A percentile compares a stretch with the other conserved stretches of the same genome.
Conservation (phyloP, 2,888 invertebrate genomes). For the Dioctria linearis region DNA sequence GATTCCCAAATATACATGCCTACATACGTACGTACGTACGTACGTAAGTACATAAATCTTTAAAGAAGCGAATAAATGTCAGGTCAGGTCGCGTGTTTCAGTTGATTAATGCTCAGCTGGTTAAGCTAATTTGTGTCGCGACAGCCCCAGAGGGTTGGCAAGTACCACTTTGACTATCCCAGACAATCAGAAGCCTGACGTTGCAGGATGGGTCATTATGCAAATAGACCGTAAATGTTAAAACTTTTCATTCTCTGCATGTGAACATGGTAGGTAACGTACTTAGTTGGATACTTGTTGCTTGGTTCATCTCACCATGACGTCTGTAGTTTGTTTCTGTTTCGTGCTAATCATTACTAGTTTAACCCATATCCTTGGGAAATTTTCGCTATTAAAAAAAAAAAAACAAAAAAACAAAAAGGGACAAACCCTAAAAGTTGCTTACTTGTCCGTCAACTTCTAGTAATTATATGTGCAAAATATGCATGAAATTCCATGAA, state of each 20-base stretch:
- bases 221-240: not conserved
- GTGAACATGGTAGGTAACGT: not conserved
- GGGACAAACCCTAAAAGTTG: not conserved
- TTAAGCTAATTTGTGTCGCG: conserved; percentile 42
- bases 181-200: conserved; percentile 1
- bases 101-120: conserved; percentile 29
- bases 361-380: conserved; percentile 27
- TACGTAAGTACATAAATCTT: conserved; percentile 12
- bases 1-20: not conserved
- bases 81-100: conserved; percentile 31
- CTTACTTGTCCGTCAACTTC: not conserved
- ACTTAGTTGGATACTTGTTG: conserved; percentile 1
- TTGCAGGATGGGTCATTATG: conserved; percentile 5
- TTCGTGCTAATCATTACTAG: conserved; percentile 27
- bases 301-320: conserved; percentile 10
- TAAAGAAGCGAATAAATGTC: conserved; percentile 24
- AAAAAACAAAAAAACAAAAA: not conserved
- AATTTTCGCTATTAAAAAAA: conserved; percentile 43
- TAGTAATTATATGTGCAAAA: not conserved
- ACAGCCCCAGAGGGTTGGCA: conserved; percentile 36
- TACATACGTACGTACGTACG: too few species aligned
- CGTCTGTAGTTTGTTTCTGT: conserved; percentile 8
- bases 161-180: not conserved
- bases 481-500: conserved; percentile 8
- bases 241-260: not conserved